Percentiles rank a stretch among this genome's conserved stretches.
These are phyloP conservation scores for Hepsetus odoe DNA, from an alignment of 2,113 vertebrate species.

Conservation along the genomic window DNA sequence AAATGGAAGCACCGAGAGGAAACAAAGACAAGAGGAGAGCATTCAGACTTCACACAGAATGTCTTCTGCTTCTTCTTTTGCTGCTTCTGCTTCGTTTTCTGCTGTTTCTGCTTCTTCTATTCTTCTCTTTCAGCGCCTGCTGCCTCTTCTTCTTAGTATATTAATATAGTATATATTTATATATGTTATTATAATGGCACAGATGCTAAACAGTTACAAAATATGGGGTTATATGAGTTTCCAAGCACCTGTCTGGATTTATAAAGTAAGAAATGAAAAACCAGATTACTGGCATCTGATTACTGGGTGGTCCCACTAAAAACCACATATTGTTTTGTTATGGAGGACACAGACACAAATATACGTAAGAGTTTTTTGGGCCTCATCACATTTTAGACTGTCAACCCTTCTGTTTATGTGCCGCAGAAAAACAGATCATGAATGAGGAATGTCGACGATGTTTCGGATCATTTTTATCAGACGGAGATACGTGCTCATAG, in stretches of 20 bases:
- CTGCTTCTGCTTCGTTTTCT: too few relatives aligned
- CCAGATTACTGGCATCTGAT: background rate
- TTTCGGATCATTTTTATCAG: background rate
- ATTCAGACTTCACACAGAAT: too few relatives aligned
- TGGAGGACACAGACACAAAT: conserved; percentile 22
- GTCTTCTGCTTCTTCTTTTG: too few relatives aligned
- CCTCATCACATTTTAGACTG: background rate
- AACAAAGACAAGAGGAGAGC: too few relatives aligned
- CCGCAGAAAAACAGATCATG: background rate
- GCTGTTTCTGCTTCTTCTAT: too few relatives aligned
- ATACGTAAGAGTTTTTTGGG: background rate
- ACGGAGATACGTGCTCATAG: background rate
- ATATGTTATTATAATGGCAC: too few relatives aligned
- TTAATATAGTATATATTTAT: too few relatives aligned
- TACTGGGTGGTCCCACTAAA: conserved; percentile 14
- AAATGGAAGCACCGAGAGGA: too few relatives aligned
- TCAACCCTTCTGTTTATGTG: background rate
- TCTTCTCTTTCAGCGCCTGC: too few relatives aligned
- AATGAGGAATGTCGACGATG: background rate
- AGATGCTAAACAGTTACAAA: too few relatives aligned
- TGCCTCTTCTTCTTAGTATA: too few relatives aligned
- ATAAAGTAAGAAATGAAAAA: background rate
- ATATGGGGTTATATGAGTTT: too few relatives aligned
- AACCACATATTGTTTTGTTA: background rate
- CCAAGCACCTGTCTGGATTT: background rate